Evolutionary conservation across 2,113 vertebrate species (phyloP).

Genomic region (Epinephelus fuscoguttatus): DNA sequence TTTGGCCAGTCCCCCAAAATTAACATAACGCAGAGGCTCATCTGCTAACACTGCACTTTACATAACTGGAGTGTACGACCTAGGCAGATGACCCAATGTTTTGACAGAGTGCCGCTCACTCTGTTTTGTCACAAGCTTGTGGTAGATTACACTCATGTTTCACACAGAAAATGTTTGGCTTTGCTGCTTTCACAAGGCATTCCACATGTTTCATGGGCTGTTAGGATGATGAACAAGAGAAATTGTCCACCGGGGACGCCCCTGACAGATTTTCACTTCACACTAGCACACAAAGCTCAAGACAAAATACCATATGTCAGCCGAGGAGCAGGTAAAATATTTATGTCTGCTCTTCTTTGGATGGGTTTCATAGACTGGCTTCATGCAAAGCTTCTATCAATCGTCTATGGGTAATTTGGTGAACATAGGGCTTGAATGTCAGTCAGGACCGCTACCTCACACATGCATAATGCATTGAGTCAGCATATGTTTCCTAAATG

Average conservation of each 20-base stretch:
- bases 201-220: conserved; percentile 16
- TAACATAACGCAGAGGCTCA: neutral
- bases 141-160: neutral
- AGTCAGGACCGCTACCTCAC: conserved; percentile 34
- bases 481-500: conserved; percentile 46
- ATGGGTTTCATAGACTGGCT: conserved; percentile 49
- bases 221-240: conserved; percentile 36
- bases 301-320: conserved; percentile 60
- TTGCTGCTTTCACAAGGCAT: conserved; percentile 4
- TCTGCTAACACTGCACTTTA: conserved; percentile 2
- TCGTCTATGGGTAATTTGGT: conserved; percentile 51
- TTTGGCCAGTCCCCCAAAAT: neutral
- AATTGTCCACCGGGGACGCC: conserved; percentile 14
- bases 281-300: conserved; percentile 4
- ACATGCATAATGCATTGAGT: conserved; percentile 49
- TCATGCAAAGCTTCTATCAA: conserved; percentile 42
- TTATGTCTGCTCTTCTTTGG: conserved; percentile 54
- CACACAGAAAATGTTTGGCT: neutral
- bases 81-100: conserved; percentile 5
- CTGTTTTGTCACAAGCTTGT: conserved; percentile 4
- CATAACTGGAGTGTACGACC: neutral
- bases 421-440: conserved; percentile 42
- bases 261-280: conserved; percentile 33
- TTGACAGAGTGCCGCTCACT: neutral
- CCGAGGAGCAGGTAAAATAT: conserved; percentile 62